phyloP scores from a whole-genome alignment of 2,797 vertebrate species.

The Bucorvus abyssinicus region DNA sequence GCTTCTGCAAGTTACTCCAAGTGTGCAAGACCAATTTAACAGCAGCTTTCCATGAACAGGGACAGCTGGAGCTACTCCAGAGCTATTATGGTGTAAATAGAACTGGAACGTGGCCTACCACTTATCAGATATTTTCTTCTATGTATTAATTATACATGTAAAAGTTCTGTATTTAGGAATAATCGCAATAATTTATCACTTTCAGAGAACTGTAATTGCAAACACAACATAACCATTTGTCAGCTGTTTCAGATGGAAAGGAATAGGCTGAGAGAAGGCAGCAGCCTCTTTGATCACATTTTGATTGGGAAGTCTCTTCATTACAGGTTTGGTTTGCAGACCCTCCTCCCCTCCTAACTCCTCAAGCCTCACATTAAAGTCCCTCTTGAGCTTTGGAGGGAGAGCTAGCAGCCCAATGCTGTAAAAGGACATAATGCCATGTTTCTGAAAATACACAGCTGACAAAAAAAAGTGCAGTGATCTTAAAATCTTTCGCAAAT shows the following conservation, averaged over 20 bases:
- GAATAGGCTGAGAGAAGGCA: constrained; percentile 57
- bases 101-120: constrained; percentile 50
- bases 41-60: background rate
- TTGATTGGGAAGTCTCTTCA: constrained; percentile 42
- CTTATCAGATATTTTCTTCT: constrained; percentile 34
- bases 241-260: constrained; percentile 60
- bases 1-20: constrained; percentile 25
- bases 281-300: constrained; percentile 54
- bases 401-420: background rate
- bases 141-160: constrained; percentile 60
- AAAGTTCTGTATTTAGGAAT: constrained; percentile 58
- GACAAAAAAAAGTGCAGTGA: background rate
- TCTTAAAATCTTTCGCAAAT: background rate
- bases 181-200: constrained; percentile 65
- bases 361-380: background rate
- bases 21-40: constrained; percentile 10
- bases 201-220: constrained; percentile 60
- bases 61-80: constrained; percentile 44
- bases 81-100: constrained; percentile 47
- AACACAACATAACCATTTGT: constrained; percentile 58
- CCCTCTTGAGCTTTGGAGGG: background rate
- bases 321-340: constrained; percentile 13
- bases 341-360: constrained; percentile 40
- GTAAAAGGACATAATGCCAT: background rate
- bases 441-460: background rate